Conservation (phyloP, 2,888 invertebrate genomes). For the Xestobium rufovillosum region DNA sequence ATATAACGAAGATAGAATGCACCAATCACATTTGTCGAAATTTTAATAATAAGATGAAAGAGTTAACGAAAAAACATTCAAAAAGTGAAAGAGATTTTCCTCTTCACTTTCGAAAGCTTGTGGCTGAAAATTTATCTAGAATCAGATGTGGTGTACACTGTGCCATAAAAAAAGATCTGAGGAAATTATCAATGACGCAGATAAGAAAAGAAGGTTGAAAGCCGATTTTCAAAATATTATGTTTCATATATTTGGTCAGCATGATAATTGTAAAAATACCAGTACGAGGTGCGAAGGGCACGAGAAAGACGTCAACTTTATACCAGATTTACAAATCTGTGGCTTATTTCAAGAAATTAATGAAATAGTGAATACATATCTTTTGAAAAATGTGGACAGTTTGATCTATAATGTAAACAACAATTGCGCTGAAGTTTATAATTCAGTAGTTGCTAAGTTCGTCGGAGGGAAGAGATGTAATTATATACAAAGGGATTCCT, state of each 20-base stretch:
- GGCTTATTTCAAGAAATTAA: background rate
- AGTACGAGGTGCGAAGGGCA: slow-evolving; percentile 2
- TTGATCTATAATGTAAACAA: slow-evolving; percentile 6
- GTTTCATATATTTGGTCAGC: slow-evolving; percentile 7
- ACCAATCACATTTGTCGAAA: slow-evolving; percentile 1
- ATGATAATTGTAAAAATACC: slow-evolving; percentile 8
- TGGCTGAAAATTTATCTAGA: background rate
- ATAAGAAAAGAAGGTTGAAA: background rate
- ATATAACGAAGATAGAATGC: background rate
- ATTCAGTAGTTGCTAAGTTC: slow-evolving; percentile 10
- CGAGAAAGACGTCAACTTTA: background rate
- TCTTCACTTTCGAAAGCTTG: too few species aligned
- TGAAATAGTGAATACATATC: background rate
- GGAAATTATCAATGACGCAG: background rate
- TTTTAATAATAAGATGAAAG: background rate
- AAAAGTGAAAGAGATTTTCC: too few species aligned
- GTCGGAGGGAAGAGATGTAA: slow-evolving; percentile 5
- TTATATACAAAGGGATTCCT: slow-evolving; percentile 4
- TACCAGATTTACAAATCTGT: background rate
- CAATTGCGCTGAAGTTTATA: slow-evolving; percentile 9
- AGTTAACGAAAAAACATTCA: too few species aligned
- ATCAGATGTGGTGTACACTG: background rate
- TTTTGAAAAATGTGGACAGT: slow-evolving; percentile 4
- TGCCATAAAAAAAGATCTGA: background rate
- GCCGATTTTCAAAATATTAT: slow-evolving; percentile 6